phyloP scores from a whole-genome alignment of 2,113 vertebrate genomes.

The Eleginops maclovinus region DNA sequence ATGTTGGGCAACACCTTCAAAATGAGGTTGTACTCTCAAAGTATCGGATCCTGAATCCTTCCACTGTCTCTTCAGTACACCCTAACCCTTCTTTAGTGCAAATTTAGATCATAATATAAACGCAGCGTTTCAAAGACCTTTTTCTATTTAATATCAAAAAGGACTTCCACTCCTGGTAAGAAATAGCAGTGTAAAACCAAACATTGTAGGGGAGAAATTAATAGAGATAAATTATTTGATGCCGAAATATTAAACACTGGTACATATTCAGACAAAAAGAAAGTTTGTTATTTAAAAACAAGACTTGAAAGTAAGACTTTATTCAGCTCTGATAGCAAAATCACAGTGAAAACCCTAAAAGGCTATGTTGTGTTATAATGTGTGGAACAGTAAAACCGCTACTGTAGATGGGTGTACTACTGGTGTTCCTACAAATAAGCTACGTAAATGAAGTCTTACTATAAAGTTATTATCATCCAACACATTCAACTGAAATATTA shows the following conservation, averaged over 20 bases:
- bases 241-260: neutral
- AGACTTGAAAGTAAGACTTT: conserved; percentile 57
- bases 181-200: conserved; percentile 6
- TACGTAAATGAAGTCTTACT: conserved; percentile 14
- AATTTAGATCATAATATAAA: neutral
- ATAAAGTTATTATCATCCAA: neutral
- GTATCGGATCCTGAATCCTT: too few species aligned
- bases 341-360: conserved; percentile 7
- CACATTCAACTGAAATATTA: conserved; percentile 15
- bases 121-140: neutral
- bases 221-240: conserved; percentile 13
- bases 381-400: conserved; percentile 3
- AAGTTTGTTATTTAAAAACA: conserved; percentile 9
- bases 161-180: neutral
- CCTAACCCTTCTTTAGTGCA: too few species aligned
- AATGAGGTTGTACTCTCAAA: too few species aligned
- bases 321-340: conserved; percentile 55
- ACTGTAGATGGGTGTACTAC: neutral
- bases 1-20: neutral
- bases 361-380: too few species aligned
- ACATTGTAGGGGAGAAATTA: too few species aligned
- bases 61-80: too few species aligned
- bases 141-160: conserved; percentile 3
- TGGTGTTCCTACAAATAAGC: neutral
- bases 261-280: neutral